Base-by-base conservation (phyloP, 37 sponge, comb jelly and placozoan species). In the Beroe ovata region DNA sequence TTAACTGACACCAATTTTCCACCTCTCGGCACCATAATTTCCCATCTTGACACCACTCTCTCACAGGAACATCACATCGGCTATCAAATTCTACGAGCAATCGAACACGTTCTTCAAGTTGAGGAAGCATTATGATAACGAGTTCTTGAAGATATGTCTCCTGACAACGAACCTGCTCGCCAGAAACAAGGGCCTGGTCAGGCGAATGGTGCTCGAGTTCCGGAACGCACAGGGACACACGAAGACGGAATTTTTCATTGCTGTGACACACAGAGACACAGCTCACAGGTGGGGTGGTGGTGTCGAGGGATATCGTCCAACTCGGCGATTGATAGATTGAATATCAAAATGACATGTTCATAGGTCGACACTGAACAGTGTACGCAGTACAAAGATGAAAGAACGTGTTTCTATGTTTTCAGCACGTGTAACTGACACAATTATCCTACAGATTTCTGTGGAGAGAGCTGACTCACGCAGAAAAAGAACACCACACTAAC, bases 401-500 rank as follows among this genome's bases (percentile, higher is more conserved):
- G n/a, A n/a, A n/a, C n/a, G n/a, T n/a, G n/a, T n/a, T n/a, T n/a
- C n/a, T n/a, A n/a, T n/a, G n/a, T n/a, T n/a, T n/a, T n/a, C n/a
- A n/a, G n/a, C n/a, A n/a, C n/a, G n/a, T n/a, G n/a, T 16, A 58
- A 19, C 11, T 58, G 16, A 58, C 16, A 11, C 59, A 58, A 11
- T 58, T 19, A 58, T 28, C 21, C 26, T 62, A 8, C 36, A 66
- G 69, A 30, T 32, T 66, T 29, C 3, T 66, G 35, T 66, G 69
- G 69, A 66, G 69, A 66, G 69, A 66, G 14, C 16, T 66, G 18
- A 66, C 69, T 1, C 34, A 1, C 36, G 14, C 69, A 2, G 69
- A 66, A 33, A 66, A 66, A 37, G 69, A 66, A 32, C 69, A 66
- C 30, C 69, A 66, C 16, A 66, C 69, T 32, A 66, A 66, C 36